These are phyloP conservation scores for Pachyseris speciosa DNA, from an alignment of 64 coral and sea anemone species.

Conservation along the genomic window DNA sequence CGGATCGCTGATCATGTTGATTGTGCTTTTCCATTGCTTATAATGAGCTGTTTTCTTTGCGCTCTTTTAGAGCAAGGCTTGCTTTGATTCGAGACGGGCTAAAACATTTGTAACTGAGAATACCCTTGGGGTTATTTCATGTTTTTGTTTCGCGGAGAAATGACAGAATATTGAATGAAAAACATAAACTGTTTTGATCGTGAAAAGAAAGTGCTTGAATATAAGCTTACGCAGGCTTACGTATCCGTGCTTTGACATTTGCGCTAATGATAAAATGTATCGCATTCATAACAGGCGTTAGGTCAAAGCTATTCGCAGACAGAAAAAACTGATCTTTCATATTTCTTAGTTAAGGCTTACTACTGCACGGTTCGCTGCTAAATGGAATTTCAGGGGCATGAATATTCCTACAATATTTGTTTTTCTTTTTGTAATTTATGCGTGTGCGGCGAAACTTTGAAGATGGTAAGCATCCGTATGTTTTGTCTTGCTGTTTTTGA, in stretches of 20 bases:
- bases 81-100: background rate
- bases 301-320: background rate
- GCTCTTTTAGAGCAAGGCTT: background rate
- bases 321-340: background rate
- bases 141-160: conserved; percentile 8
- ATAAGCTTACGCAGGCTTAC: no score
- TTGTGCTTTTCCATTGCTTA: background rate
- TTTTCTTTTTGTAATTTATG: background rate
- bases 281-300: background rate
- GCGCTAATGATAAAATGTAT: background rate
- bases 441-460: conserved; percentile 31
- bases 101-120: conserved; percentile 30
- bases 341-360: background rate
- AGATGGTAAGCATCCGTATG: conserved; percentile 35
- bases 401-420: background rate
- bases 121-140: conserved; percentile 4
- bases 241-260: conserved; percentile 22
- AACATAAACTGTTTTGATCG: conserved; percentile 29
- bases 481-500: background rate
- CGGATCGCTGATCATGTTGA: background rate
- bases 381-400: background rate
- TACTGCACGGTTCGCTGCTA: background rate
- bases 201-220: background rate
- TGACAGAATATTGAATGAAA: conserved; percentile 21
- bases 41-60: background rate